These are phyloP conservation scores for Lysandra coridon DNA, from an alignment of 2,888 invertebrate genomes.

Conservation along the genomic window DNA sequence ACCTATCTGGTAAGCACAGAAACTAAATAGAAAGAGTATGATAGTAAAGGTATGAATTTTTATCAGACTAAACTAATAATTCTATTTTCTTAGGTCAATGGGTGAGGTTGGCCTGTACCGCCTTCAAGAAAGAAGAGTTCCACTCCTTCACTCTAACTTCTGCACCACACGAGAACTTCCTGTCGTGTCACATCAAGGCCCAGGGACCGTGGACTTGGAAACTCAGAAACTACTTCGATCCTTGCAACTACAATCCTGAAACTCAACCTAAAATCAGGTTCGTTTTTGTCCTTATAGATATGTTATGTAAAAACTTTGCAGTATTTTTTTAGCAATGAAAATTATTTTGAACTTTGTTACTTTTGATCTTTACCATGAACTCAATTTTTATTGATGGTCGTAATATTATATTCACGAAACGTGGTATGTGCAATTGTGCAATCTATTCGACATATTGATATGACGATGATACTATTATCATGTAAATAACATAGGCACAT, in stretches of 20 bases:
- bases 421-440: neutral
- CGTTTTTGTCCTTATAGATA: neutral
- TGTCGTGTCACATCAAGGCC: conserved; percentile 96
- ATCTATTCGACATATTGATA: neutral
- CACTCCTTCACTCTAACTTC: conserved; percentile 98
- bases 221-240: conserved; percentile 95
- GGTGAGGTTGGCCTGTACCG: conserved; percentile 95
- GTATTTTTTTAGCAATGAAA: neutral
- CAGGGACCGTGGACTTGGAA: conserved; percentile 98
- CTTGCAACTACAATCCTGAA: conserved; percentile 93
- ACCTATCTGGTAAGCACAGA: conserved; percentile 82
- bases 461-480: neutral
- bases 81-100: conserved; percentile 85
- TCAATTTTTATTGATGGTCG: neutral
- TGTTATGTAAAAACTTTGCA: neutral
- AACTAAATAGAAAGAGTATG: no score
- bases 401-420: conserved; percentile 3
- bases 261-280: conserved; percentile 89
- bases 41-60: no score
- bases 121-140: conserved; percentile 93
- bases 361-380: neutral
- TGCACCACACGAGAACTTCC: conserved; percentile 96
- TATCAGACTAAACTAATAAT: no score
- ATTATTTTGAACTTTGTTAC: neutral
- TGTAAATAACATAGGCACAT: neutral